These are phyloP conservation scores for Melanotaenia trifasciata DNA, from an alignment of 2,797 vertebrate species.

Conservation along the genomic window DNA sequence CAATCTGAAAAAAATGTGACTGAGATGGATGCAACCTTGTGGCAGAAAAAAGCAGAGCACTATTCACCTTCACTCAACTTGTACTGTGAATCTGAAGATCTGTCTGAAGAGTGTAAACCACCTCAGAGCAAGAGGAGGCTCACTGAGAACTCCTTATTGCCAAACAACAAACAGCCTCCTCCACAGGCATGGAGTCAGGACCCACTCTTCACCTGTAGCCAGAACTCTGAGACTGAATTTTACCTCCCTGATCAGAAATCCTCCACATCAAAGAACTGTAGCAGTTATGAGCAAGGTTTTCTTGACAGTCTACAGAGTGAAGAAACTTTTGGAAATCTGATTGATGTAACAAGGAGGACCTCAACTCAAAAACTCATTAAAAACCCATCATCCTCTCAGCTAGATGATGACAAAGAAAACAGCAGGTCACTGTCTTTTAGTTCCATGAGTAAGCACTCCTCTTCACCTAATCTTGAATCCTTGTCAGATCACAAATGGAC, in stretches of 20 bases:
- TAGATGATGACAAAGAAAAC: conserved; percentile 62
- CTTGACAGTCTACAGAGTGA: conserved; percentile 23
- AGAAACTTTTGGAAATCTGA: conserved; percentile 30
- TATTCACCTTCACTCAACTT: not conserved
- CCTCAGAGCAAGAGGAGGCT: conserved; percentile 65
- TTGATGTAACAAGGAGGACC: conserved; percentile 30
- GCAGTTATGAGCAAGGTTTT: conserved; percentile 17
- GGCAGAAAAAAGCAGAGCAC: conserved; percentile 11
- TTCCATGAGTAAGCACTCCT: conserved; percentile 25
- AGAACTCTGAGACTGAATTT: conserved; percentile 45
- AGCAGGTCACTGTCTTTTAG: not conserved
- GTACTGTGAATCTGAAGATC: conserved; percentile 31
- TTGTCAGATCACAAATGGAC: conserved; percentile 31
- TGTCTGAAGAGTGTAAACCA: conserved; percentile 45
- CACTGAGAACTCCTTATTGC: conserved; percentile 1
- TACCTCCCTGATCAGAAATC: conserved; percentile 19
- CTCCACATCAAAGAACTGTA: not conserved
- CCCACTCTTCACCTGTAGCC: conserved; percentile 38
- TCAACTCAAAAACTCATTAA: conserved; percentile 63
- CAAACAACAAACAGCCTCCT: conserved; percentile 34
- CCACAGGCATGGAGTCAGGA: conserved; percentile 54
- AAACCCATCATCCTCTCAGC: conserved; percentile 19
- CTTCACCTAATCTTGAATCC: conserved; percentile 8
- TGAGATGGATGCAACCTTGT: conserved; percentile 15
- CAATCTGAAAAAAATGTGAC: conserved; percentile 34